Conservation (phyloP, 2,113 vertebrate genomes). For the Crotophaga sulcirostris region DNA sequence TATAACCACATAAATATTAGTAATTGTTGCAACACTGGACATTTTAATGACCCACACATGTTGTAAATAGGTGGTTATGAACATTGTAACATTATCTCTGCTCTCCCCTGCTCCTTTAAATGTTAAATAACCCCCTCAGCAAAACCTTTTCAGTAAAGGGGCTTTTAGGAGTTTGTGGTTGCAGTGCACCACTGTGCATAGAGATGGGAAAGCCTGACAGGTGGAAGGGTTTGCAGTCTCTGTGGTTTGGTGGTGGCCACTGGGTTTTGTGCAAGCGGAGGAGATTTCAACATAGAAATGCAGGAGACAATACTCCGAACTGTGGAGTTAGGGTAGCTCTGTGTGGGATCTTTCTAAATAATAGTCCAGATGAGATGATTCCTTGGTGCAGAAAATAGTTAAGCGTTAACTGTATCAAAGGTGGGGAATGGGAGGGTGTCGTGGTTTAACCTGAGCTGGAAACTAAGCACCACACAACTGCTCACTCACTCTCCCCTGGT, state of each 20-base stretch:
- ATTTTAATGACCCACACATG: not conserved
- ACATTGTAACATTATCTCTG: not conserved
- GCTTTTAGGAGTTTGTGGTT: not conserved
- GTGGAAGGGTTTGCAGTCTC: not conserved
- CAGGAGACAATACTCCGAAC: not conserved
- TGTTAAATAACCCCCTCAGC: not conserved
- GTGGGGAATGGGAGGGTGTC: not conserved
- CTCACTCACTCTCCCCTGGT: too few relatives aligned
- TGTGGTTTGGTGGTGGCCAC: not conserved
- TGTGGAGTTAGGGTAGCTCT: not conserved
- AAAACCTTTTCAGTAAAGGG: not conserved
- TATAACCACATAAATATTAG: constrained; percentile 27
- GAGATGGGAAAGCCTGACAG: not conserved
- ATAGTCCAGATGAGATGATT: not conserved
- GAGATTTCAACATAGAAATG: not conserved
- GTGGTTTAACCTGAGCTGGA: too few relatives aligned
- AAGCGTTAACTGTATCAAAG: not conserved
- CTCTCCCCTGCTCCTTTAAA: not conserved
- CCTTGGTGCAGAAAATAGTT: not conserved
- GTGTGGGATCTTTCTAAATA: not conserved
- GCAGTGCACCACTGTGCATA: not conserved
- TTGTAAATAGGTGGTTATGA: not conserved
- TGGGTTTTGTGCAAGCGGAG: not conserved
- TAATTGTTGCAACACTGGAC: not conserved
- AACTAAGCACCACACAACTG: too few relatives aligned